A percentile compares a stretch with the other conserved stretches of the same genome.
Conservation (phyloP, 2,797 vertebrate genomes). For the Morus bassanus region DNA sequence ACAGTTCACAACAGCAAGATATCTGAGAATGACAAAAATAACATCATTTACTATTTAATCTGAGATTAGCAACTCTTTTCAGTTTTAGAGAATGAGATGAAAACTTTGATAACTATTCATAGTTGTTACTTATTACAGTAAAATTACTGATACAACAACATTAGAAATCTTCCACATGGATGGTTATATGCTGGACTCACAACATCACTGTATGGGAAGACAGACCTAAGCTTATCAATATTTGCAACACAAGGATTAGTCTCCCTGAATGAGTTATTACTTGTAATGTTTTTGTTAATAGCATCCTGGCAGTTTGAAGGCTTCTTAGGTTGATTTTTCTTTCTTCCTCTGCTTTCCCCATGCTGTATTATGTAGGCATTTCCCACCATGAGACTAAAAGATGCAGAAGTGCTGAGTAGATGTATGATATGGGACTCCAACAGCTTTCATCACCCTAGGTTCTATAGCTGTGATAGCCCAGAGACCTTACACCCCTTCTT, state of each 20-base stretch:
- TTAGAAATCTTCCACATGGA: not conserved
- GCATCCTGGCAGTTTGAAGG: not conserved
- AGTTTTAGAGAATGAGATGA: not conserved
- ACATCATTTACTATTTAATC: not conserved
- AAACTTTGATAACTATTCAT: not conserved
- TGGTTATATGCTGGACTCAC: not conserved
- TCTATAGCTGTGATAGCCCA: not conserved
- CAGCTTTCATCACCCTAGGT: not conserved
- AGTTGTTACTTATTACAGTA: not conserved
- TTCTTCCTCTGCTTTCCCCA: not conserved
- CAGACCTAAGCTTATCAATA: not conserved
- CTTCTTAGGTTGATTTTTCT: not conserved
- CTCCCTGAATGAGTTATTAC: not conserved
- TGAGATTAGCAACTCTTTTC: not conserved
- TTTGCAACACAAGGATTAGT: not conserved
- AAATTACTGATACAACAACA: not conserved
- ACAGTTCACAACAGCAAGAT: not conserved
- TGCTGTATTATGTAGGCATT: not conserved
- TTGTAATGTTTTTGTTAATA: not conserved
- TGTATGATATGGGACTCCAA: not conserved
- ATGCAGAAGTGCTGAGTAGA: not conserved
- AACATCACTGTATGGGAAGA: not conserved
- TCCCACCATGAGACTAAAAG: not conserved
- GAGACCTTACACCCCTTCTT: not conserved
- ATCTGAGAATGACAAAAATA: not conserved